Conservation (phyloP, 2,797 vertebrate genomes). For the Sebastes alutus region DNA sequence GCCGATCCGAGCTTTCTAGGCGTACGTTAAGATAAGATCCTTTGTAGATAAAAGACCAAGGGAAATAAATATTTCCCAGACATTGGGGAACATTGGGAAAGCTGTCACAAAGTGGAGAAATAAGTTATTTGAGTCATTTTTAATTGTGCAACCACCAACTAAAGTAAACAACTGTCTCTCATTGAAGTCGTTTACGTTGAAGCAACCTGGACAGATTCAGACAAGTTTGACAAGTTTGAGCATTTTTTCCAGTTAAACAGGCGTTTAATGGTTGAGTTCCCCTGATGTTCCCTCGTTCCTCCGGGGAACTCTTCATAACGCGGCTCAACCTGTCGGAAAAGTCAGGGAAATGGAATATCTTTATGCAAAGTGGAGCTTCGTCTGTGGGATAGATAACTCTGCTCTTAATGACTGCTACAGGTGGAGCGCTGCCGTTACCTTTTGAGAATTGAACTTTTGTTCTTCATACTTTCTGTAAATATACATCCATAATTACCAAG, state of each 20-base stretch:
- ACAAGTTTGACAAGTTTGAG: constrained; percentile 5
- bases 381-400: constrained; percentile 33
- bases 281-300: neutral
- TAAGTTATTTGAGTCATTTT: neutral
- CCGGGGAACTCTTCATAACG: constrained; percentile 43
- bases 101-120: neutral
- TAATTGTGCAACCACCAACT: neutral
- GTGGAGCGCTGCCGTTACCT: constrained; percentile 35
- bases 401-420: constrained; percentile 39
- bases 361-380: constrained; percentile 32
- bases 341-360: constrained; percentile 21
- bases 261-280: constrained; percentile 16
- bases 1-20: no score
- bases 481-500: neutral
- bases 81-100: no score
- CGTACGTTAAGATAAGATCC: neutral
- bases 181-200: neutral
- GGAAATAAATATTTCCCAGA: no score
- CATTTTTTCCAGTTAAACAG: constrained; percentile 33
- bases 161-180: neutral
- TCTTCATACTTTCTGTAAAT: neutral
- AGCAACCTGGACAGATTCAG: neutral
- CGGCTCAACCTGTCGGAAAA: constrained; percentile 20
- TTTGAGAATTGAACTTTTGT: neutral
- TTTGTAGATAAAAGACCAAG: neutral